These are phyloP conservation scores for Acheta domesticus DNA, from an alignment of 2,888 invertebrate genomes.

Conservation along the genomic window DNA sequence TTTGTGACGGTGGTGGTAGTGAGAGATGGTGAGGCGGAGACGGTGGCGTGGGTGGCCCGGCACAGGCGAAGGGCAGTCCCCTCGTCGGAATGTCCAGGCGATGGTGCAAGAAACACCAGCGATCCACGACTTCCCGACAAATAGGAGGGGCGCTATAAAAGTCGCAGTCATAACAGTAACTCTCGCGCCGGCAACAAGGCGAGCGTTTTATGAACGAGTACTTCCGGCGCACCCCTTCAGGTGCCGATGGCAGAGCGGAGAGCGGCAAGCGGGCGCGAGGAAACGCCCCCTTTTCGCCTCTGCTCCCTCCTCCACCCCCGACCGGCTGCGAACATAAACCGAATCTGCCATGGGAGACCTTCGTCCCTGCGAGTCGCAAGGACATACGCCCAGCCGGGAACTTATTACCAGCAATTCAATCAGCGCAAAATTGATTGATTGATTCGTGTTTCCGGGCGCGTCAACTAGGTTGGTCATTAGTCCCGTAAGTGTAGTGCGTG, in stretches of 20 bases:
- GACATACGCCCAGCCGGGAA: not conserved
- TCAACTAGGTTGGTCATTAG: too few relatives aligned
- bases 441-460: too few relatives aligned
- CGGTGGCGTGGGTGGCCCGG: not conserved
- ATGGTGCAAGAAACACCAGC: not conserved
- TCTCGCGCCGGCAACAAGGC: not conserved
- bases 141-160: not conserved
- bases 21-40: not conserved
- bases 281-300: not conserved
- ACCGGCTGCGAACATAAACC: not conserved
- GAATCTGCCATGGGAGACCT: not conserved
- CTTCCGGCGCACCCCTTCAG: not conserved
- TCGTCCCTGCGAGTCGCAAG: not conserved
- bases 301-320: not conserved
- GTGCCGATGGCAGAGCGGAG: too few relatives aligned
- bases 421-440: too few relatives aligned
- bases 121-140: not conserved
- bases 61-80: too few relatives aligned
- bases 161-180: not conserved
- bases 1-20: not conserved
- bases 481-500: too few relatives aligned
- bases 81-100: not conserved
- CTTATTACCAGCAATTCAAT: not conserved
- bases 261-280: not conserved
- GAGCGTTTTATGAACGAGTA: conserved; percentile 18